Conservation (phyloP, 2,797 vertebrate genomes). For the Eutrigla gurnardus region DNA sequence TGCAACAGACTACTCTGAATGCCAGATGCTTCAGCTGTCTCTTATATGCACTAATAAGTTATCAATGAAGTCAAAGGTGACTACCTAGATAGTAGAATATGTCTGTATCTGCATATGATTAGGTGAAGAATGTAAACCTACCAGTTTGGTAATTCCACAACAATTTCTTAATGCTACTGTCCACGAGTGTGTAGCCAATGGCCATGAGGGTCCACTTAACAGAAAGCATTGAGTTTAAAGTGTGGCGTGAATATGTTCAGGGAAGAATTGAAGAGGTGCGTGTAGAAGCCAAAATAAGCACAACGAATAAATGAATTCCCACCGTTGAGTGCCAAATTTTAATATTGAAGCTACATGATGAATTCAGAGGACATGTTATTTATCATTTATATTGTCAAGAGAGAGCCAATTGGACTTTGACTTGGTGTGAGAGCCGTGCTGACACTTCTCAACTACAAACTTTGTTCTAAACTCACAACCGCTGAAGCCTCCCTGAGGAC, state of each 20-base stretch:
- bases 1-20: neutral
- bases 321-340: constrained; percentile 36
- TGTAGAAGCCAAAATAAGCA: constrained; percentile 3
- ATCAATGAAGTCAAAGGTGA: neutral
- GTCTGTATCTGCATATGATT: neutral
- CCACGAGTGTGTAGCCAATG: no score
- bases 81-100: neutral
- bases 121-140: neutral
- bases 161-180: neutral
- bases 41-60: neutral
- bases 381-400: constrained; percentile 52
- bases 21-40: neutral
- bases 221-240: neutral
- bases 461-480: constrained; percentile 38
- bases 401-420: constrained; percentile 35
- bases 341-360: constrained; percentile 46
- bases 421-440: constrained; percentile 17
- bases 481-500: constrained; percentile 20
- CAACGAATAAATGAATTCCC: constrained; percentile 33
- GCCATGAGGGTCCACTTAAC: neutral
- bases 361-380: constrained; percentile 45
- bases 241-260: neutral
- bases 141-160: neutral
- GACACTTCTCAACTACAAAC: constrained; percentile 46
- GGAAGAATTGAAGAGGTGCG: neutral